Evolutionary conservation across 2,888 invertebrate genomes (phyloP), one percentile per base, ranked within the genome.

Genomic region (Acleris literana): DNA sequence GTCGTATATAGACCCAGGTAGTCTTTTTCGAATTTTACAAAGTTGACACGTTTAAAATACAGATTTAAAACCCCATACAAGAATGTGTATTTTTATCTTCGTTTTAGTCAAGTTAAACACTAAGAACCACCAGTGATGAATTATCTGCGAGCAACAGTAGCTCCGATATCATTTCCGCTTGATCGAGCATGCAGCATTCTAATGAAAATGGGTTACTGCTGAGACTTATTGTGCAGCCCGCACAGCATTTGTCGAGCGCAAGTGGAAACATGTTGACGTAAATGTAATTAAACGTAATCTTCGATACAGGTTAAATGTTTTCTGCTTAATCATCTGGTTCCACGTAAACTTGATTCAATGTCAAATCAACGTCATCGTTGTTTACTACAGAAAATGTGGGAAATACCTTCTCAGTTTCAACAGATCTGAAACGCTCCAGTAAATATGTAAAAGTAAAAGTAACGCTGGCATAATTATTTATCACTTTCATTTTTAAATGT

Each of bases 261-360:
- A 33, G 22, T 52, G 63, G 62, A 67, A 63, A 66, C 49, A n/a
- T 46, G 18, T 20, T 59, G 67, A 59, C 67, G 67, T 59, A 39
- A 63, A 67, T 59, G 58, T 59, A 51, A 63, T 63, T 63, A 58
- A 51, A 49, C 54, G 9, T 49, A 60, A 60, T 60, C 22, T 17
- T 48, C 54, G 43, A 64, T 59, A 49, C n/a, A 22, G 48, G 43
- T 52, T 48, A 6, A 33, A 25, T 44, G 7, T 54, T 44, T 39
- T 44, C 49, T 46, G 43, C 25, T 55, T 18, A 18, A 25, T 13
- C 20, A 51, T 56, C 29, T 55, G 51, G 54, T 51, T 56, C 48
- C 16, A 20, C 54, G 17, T 49, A 5, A 59, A 33, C 53, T 49
- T 20, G 11, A 56, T 17, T 44, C 53, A 53, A 55, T 57, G 51